These are phyloP conservation scores for Acanthisitta chloris DNA, from an alignment of 2,113 vertebrate species.

Conservation along the genomic window DNA sequence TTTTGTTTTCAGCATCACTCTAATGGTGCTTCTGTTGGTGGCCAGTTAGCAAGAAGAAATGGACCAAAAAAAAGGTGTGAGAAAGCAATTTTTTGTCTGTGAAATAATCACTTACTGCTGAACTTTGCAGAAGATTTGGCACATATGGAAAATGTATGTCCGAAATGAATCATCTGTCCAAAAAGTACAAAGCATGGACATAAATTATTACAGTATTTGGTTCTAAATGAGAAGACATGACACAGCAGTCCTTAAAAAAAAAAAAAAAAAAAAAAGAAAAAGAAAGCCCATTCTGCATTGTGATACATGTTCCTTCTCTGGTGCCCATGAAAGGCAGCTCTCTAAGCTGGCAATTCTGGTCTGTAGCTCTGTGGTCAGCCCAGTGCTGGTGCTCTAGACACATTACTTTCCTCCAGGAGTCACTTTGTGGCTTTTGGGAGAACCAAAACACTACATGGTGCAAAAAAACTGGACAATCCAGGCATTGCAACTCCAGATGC, in stretches of 20 bases:
- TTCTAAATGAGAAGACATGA: neutral
- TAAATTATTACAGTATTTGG: neutral
- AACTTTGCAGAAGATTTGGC: neutral
- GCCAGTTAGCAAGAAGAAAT: neutral
- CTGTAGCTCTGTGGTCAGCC: neutral
- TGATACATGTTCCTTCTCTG: neutral
- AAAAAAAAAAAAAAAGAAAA: neutral
- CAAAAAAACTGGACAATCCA: neutral
- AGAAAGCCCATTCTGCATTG: neutral
- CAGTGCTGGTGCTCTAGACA: neutral
- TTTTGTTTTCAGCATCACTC: neutral
- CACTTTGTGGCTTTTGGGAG: neutral
- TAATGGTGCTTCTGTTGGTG: neutral
- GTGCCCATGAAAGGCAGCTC: neutral
- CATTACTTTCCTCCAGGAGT: accelerated
- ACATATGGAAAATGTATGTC: neutral
- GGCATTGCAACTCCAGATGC: neutral
- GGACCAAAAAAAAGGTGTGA: neutral
- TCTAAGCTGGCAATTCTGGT: neutral
- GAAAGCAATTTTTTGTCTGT: neutral
- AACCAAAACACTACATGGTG: accelerated
- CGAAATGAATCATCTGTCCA: neutral
- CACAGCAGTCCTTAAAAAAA: neutral
- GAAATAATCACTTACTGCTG: neutral
- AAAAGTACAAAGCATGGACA: neutral